Conservation (phyloP, 2,113 vertebrate species). For the Urocynchramus pylzowi region DNA sequence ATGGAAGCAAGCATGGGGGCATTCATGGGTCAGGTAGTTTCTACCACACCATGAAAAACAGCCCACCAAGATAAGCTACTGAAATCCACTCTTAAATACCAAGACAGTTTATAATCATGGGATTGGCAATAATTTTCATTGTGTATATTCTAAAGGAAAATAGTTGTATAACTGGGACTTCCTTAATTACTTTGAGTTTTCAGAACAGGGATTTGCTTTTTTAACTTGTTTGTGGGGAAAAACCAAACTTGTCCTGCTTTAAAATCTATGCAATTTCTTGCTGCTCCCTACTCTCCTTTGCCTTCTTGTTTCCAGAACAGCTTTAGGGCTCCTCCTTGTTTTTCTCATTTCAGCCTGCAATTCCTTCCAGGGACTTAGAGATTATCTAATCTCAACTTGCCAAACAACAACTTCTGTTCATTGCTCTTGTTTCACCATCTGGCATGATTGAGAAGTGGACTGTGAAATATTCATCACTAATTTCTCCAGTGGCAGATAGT, state of each 20-base stretch:
- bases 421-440: neutral
- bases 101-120: neutral
- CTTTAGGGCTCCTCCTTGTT: neutral
- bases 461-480: neutral
- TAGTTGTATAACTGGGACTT: neutral
- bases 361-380: neutral
- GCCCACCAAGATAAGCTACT: neutral
- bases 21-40: neutral
- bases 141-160: neutral
- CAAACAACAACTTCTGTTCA: neutral
- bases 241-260: neutral
- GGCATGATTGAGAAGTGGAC: neutral
- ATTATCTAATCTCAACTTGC: neutral
- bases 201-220: neutral
- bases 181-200: neutral
- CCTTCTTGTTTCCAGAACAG: neutral
- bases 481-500: neutral
- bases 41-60: neutral
- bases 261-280: neutral
- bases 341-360: neutral
- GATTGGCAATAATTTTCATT: neutral
- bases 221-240: neutral
- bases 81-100: neutral
- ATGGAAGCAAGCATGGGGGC: neutral
- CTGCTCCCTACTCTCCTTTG: neutral